phyloP scores from a whole-genome alignment of 1,140 invertebrate genomes.

The Asbolus verrucosus region DNA sequence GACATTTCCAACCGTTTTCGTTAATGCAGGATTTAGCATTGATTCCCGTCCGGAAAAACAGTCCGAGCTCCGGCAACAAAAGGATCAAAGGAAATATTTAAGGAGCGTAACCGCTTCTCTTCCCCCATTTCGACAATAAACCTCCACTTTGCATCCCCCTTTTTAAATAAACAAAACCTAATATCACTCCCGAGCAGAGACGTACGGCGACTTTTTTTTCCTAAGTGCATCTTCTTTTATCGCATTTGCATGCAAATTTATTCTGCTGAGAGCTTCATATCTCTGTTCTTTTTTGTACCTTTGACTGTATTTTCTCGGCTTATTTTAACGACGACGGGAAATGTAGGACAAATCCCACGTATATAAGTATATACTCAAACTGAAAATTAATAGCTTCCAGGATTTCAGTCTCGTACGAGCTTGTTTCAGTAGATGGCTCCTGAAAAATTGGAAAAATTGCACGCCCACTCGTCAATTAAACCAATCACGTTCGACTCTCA shows the following conservation, averaged over 20 bases:
- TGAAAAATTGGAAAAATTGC: too few species aligned
- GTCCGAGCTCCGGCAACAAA: not conserved
- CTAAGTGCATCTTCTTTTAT: slow-evolving; percentile 2
- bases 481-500: too few species aligned
- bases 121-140: not conserved
- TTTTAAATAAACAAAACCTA: not conserved
- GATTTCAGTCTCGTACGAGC: too few species aligned
- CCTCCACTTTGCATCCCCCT: not conserved
- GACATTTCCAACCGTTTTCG: slow-evolving; percentile 10
- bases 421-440: too few species aligned
- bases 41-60: not conserved
- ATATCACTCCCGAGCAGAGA: not conserved
- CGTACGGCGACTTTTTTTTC: not conserved
- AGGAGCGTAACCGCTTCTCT: not conserved
- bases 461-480: too few species aligned
- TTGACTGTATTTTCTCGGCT: not conserved
- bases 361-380: not conserved
- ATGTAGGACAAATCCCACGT: slow-evolving; percentile 2
- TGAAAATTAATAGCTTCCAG: not conserved
- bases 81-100: slow-evolving; percentile 11
- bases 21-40: slow-evolving; percentile 3
- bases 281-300: slow-evolving; percentile 1
- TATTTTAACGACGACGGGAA: not conserved
- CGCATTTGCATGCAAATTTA: slow-evolving; percentile 7
- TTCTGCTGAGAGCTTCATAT: not conserved